These are phyloP conservation scores for Acinonyx jubatus DNA, from an alignment of 2,113 vertebrate species.

Conservation along the genomic window DNA sequence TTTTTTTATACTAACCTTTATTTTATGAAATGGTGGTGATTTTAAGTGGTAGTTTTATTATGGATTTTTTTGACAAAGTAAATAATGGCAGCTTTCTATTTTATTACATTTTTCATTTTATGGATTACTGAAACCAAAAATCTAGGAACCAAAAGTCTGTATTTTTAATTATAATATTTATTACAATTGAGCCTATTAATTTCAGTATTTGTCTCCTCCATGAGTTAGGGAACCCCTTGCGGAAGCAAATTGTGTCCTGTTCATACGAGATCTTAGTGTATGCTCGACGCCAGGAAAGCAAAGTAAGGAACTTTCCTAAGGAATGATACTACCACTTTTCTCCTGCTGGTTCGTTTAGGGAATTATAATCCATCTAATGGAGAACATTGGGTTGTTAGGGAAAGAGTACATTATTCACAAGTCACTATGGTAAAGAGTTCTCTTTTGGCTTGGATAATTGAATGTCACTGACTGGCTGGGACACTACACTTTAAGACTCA, in stretches of 20 bases:
- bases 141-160: background rate
- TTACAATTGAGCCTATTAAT: background rate
- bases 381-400: background rate
- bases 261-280: background rate
- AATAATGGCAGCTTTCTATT: background rate
- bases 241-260: background rate
- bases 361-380: background rate
- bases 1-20: background rate
- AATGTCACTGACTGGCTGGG: rapidly evolving
- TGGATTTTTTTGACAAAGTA: background rate
- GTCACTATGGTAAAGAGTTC: background rate
- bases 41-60: background rate
- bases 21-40: background rate
- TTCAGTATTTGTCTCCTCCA: background rate
- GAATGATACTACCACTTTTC: too few relatives aligned
- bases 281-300: rapidly evolving
- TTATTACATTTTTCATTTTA: background rate
- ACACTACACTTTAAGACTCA: background rate
- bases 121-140: background rate
- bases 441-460: background rate
- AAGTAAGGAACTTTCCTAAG: background rate
- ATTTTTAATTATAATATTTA: background rate
- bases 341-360: background rate
- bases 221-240: background rate
- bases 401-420: background rate